Percentiles rank a stretch among this genome's conserved stretches.
phyloP scores from a whole-genome alignment of 2,113 vertebrate species.

The Manacus vitellinus region DNA sequence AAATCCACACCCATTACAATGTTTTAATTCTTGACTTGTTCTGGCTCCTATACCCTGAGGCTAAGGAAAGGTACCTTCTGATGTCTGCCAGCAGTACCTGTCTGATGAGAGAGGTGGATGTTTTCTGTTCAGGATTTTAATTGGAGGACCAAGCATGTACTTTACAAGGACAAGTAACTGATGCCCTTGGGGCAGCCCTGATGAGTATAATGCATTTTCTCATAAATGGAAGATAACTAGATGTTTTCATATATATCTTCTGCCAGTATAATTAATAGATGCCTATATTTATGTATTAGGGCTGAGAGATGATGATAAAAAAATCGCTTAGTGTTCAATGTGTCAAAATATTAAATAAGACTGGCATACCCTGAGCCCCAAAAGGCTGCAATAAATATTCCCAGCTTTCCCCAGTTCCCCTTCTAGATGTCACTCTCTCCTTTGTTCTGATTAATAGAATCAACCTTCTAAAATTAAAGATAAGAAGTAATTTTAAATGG shows the following conservation, averaged over 20 bases:
- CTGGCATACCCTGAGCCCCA: background rate
- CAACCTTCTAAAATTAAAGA: conserved; percentile 8
- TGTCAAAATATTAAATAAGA: conserved; percentile 27
- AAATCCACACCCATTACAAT: background rate
- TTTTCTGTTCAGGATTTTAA: background rate
- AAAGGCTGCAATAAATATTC: conserved; percentile 41
- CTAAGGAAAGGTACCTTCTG: background rate
- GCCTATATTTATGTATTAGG: conserved; percentile 14
- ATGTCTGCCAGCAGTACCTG: background rate
- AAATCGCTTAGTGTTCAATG: background rate
- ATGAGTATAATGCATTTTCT: background rate
- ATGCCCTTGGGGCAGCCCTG: background rate
- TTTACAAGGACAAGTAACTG: background rate
- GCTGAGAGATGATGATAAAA: conserved; percentile 23
- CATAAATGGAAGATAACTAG: background rate
- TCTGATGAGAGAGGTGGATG: background rate
- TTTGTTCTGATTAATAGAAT: conserved; percentile 44
- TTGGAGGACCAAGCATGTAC: background rate
- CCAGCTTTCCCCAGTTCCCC: background rate
- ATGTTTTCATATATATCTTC: background rate
- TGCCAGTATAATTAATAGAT: conserved; percentile 27
- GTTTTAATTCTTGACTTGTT: background rate
- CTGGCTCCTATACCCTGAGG: background rate
- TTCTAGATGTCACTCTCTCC: background rate
- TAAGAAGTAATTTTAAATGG: background rate